Percentiles rank a stretch among this genome's conserved stretches.
Evolutionary conservation across 2,888 invertebrate species (phyloP).

Genomic region (Hybos culiciformis): DNA sequence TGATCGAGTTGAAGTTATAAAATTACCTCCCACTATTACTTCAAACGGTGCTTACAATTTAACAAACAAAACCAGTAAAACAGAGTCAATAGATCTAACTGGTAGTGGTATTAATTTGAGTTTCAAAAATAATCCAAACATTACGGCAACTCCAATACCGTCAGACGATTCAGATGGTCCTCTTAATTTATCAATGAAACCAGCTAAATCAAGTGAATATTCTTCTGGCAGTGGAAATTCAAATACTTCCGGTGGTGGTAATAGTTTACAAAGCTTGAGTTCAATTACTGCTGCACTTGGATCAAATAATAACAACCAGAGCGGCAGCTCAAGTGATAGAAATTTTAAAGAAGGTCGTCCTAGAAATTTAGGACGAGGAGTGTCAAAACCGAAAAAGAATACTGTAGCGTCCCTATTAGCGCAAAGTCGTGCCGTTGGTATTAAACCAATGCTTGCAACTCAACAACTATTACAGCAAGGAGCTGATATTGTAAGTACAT

Average conservation of each 20-base stretch:
- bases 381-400: constrained; percentile 84
- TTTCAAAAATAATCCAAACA: constrained; percentile 23
- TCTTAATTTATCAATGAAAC: constrained; percentile 70
- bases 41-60: constrained; percentile 39
- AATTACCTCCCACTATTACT: constrained; percentile 54
- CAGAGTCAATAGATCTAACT: constrained; percentile 22
- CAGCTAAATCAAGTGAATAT: constrained; percentile 24
- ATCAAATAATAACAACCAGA: constrained; percentile 20
- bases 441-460: constrained; percentile 63
- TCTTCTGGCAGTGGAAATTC: constrained; percentile 8
- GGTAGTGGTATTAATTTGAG: constrained; percentile 32
- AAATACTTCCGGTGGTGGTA: constrained; percentile 14
- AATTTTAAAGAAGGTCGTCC: constrained; percentile 60
- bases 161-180: constrained; percentile 58
- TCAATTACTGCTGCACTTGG: constrained; percentile 35
- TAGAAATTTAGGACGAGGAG: constrained; percentile 71
- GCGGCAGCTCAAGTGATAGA: constrained; percentile 19
- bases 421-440: constrained; percentile 70
- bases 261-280: constrained; percentile 34
- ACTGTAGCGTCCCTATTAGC: constrained; percentile 79
- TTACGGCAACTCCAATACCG: constrained; percentile 30
- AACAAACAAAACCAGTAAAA: constrained; percentile 32
- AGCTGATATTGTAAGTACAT: constrained; percentile 37
- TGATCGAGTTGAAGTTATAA: constrained; percentile 71
- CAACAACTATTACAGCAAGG: constrained; percentile 43